Base-by-base conservation (phyloP, 2,797 vertebrate genomes). In the Alfaro cultratus region DNA sequence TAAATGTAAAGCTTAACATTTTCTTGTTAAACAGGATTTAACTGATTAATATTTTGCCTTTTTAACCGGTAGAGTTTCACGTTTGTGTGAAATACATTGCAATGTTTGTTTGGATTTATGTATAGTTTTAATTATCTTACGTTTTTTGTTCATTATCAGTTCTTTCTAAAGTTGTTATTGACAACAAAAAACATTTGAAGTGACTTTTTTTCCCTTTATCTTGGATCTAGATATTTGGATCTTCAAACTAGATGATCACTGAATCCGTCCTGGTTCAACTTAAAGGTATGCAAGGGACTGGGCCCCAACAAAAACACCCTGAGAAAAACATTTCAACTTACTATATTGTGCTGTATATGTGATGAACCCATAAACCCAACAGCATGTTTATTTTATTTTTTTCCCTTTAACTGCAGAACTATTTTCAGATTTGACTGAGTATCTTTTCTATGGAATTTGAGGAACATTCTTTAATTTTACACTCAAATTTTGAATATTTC, bases 271-370 rank as follows among this genome's bases (percentile, higher is more conserved):
- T 71, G 82, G 43, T 82, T 85, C 76, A 77, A 88, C 12, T 88
- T 86, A 80, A 53, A 93, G 92, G 94, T 94, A 94, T 81, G 92
- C 80, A 73, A 80, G n/a, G 43, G 23, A 76, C 41, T 83, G 49
- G 73, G 86, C 36, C 75, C 64, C 75, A 21, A 83, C 21, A 68
- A 68, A 87, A 82, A 72, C 12, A 36, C 26, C 1, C 10, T 29
- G 4, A 75, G 45, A 62, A 62, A 46, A 26, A 31, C 29, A 60
- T 55, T 26, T 55, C 3, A 29, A 34, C 1, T 60, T 23, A 34
- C 18, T 77, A 55, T n/a, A 60, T 60, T 0, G 9, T 60, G 45
- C 47, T 41, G 0, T 31, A 1, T 71, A 4, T 41, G 1, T 81
- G 43, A 77, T 49, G 6, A 34, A 6, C 76, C 34, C 34, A 1